Evolutionary conservation across 2,888 invertebrate genomes (phyloP), one percentile per base, ranked within the genome.

Genomic region (Epirrhoe tristata): DNA sequence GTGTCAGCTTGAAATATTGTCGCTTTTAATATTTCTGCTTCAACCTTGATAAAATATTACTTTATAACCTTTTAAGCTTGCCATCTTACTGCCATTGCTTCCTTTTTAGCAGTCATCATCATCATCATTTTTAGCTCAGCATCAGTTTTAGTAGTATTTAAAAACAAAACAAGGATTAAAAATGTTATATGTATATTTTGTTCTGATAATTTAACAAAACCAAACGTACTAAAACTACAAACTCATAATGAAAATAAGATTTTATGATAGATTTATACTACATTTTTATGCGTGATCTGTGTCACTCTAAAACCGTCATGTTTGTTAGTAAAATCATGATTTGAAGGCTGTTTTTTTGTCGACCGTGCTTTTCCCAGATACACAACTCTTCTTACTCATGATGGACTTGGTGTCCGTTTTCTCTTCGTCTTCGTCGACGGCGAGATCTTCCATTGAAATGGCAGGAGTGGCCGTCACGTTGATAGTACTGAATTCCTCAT

Each of bases 401-500:
- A 71, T 56, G 1, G 85, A 83, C 50, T 80, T 81, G 0, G 72
- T 66, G 1, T 83, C 85, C 1, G 50, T 32, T 24, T 74, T 73
- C 0, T 76, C 74, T 0, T 68, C 74, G 0, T 55, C 59, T 0
- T 31, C 48, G 3, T 74, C 79, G 0, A 73, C 76, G 0, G 55
- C 50, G 0, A 75, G 10, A 17, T 70, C 72, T 6, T 77, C 80
- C 1, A 77, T 32, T 0, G 89, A 86, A 34, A 88, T 77, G 0
- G 82, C 85, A 0, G 91, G 91, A 1, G 89, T 85, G 0, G 81
- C 83, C 0, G 93, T 93, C 24, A 86, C 67, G 67, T 89, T 91
- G 0, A 60, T 60, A 0, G 63, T 69, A 36, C 59, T 66, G 53
- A 69, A 83, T 1, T 67, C 43, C 2, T 53, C 70, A 0, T 69